Base-by-base conservation (phyloP, 2,888 invertebrate genomes). In the Yponomeuta evonymella region DNA sequence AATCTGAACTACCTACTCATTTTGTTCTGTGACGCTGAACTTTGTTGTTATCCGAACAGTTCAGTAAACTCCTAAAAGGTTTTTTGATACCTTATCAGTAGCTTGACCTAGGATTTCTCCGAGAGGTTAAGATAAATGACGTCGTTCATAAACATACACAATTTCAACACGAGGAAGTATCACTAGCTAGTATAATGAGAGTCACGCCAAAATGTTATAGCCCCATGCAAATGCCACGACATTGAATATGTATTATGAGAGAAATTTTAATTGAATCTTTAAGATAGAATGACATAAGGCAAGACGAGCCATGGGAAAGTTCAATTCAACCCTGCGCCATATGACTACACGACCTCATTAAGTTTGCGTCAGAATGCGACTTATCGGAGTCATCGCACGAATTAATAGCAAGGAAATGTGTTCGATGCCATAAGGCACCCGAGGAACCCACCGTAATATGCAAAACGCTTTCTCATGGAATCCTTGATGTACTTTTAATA, bases 351-450 rank as follows among this genome's bases (percentile, higher is more conserved):
- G 87, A 87, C 82, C 80, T 82, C 84, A 88, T 90, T 88, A 83
- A 74, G 81, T 85, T 90, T 90, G 83, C 87, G 81, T 80, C 77
- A 79, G 81, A 80, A 77, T 69, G 48, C 48, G 75, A 79, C 83
- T 82, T 90, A 91, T 91, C 91, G 84, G 81, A 82, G 84, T 83
- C 84, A 88, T 89, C 89, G 81, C 81, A 78, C 79, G 84, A 88
- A 89, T 90, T 90, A 90, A 90, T 90, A 84, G 87, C 88, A 88
- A 91, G 89, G 88, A 90, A 71, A 79, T 82, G 77, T 79, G 76
- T 76, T 80, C 79, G 78, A 84, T 79, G 80, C 87, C 91, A 90
- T 90, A 89, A 85, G 87, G 85, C 77, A 80, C 81, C 78, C 76
- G 74, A 84, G 83, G 79, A 80, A 82, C 77, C 75, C 73, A 73